These are phyloP conservation scores for Ctenopoma multispine DNA, from an alignment of 2,797 vertebrate genomes.

Conservation along the genomic window DNA sequence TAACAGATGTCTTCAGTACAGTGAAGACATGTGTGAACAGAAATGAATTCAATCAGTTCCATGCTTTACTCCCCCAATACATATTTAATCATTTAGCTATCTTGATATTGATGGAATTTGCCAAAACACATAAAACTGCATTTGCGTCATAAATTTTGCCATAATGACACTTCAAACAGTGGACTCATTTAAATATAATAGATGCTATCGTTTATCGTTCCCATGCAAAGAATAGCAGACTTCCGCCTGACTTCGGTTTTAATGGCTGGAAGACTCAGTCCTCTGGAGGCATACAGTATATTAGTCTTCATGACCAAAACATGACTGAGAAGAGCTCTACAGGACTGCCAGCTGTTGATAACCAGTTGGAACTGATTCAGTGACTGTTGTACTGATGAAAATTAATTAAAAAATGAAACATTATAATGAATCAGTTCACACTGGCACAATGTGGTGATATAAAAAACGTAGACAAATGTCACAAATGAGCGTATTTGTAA, in stretches of 20 bases:
- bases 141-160: conserved; percentile 41
- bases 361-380: conserved; percentile 39
- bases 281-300: conserved; percentile 51
- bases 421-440: conserved; percentile 42
- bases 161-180: conserved; percentile 69
- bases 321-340: conserved; percentile 48
- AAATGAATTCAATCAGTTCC: conserved; percentile 9
- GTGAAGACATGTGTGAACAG: conserved; percentile 22
- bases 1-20: neutral
- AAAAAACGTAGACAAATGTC: conserved; percentile 14
- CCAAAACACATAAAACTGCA: conserved; percentile 37
- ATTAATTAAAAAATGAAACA: neutral
- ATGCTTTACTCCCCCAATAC: conserved; percentile 11
- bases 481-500: conserved; percentile 14
- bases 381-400: conserved; percentile 48
- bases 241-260: conserved; percentile 44
- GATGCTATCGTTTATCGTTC: conserved; percentile 53
- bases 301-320: conserved; percentile 59
- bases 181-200: conserved; percentile 49
- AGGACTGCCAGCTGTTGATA: conserved; percentile 54
- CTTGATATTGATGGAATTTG: conserved; percentile 37
- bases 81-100: conserved; percentile 32
- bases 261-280: conserved; percentile 57
- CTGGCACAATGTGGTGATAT: conserved; percentile 31
- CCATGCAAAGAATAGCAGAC: conserved; percentile 57